Conservation (phyloP, 2,113 vertebrate genomes). For the Xiphophorus couchianus region DNA sequence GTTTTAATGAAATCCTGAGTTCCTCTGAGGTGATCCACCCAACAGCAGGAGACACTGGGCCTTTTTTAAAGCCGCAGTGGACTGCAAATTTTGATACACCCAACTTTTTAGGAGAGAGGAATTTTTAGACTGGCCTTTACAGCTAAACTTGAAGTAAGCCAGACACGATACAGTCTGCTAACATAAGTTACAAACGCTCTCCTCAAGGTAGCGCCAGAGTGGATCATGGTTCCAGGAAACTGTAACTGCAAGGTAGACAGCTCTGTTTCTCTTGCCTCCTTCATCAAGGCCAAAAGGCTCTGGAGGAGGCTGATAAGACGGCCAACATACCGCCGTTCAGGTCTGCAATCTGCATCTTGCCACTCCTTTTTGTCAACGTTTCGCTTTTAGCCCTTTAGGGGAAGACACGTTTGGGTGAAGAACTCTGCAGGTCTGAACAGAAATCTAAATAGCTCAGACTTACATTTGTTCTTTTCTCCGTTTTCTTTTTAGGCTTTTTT, state of each 20-base stretch:
- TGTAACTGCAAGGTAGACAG: not conserved
- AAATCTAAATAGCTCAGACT: not conserved
- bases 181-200: not conserved
- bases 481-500: not conserved
- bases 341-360: not conserved
- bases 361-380: not conserved
- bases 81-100: not conserved
- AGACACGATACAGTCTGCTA: not conserved
- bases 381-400: not conserved
- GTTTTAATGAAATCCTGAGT: not conserved
- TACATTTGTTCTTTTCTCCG: not conserved
- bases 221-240: conserved; percentile 34
- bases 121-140: not conserved
- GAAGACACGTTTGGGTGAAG: not conserved
- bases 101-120: not conserved
- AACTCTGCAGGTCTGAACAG: not conserved
- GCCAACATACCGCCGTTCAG: not conserved
- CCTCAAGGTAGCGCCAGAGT: not conserved
- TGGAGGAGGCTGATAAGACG: conserved; percentile 1
- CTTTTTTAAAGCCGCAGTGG: not conserved
- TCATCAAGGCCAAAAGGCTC: conserved; percentile 22
- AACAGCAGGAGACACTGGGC: not conserved
- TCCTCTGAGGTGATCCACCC: not conserved
- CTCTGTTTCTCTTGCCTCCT: conserved; percentile 13
- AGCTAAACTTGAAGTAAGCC: not conserved